A percentile compares a stretch with the other conserved stretches of the same genome.
phyloP scores from a whole-genome alignment of 2,113 vertebrate genomes.

The Eleginops maclovinus region DNA sequence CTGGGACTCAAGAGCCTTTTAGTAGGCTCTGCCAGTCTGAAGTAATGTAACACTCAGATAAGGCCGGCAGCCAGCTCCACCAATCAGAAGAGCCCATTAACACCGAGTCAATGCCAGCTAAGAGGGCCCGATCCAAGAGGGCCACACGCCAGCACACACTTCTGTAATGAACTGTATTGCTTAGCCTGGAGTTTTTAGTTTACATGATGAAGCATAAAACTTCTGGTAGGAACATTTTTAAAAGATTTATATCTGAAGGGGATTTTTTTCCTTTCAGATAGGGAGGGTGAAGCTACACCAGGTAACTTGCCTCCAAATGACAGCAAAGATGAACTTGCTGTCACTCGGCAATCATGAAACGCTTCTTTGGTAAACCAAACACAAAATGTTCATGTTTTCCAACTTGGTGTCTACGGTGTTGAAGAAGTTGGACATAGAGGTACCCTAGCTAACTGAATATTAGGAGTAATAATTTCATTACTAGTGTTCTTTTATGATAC shows the following conservation, averaged over 20 bases:
- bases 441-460: neutral
- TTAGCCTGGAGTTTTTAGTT: neutral
- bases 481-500: neutral
- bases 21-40: conserved; percentile 7
- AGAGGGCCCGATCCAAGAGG: neutral
- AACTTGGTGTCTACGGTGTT: too few species aligned
- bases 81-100: conserved; percentile 36
- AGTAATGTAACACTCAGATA: conserved; percentile 26
- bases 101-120: conserved; percentile 16
- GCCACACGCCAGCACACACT: conserved; percentile 16
- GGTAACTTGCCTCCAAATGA: neutral
- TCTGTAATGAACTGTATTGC: neutral
- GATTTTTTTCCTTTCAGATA: neutral
- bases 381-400: neutral
- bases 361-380: neutral
- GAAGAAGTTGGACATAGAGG: neutral
- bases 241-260: neutral
- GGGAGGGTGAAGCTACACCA: neutral
- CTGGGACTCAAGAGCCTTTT: conserved; percentile 3
- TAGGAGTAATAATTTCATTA: neutral
- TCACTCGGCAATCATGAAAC: neutral
- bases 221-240: neutral
- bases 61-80: conserved; percentile 27
- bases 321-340: neutral
- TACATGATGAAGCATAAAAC: conserved; percentile 3